These are phyloP conservation scores for Julus scandinavius DNA, from an alignment of 2,888 invertebrate species.

Conservation along the genomic window DNA sequence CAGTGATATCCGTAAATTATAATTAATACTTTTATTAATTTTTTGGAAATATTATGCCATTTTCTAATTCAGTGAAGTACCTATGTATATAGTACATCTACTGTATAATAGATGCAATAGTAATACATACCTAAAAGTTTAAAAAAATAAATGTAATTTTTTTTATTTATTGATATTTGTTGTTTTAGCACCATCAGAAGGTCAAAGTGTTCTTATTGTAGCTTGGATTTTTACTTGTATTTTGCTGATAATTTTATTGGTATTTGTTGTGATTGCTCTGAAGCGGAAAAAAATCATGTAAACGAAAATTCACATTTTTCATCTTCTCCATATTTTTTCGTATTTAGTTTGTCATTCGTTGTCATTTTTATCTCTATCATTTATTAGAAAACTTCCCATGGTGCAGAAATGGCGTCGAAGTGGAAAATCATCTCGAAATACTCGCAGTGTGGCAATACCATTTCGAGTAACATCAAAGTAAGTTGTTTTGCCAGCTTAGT, in stretches of 20 bases:
- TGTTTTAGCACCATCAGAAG: background rate
- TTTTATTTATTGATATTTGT: background rate
- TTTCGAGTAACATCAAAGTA: conserved; percentile 47
- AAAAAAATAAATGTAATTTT: too few relatives aligned
- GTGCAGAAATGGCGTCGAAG: background rate
- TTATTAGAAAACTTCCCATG: background rate
- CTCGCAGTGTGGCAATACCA: background rate
- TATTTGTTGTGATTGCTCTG: background rate
- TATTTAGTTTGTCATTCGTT: background rate
- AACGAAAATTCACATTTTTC: background rate
- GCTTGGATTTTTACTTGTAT: background rate
- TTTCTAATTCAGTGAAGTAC: too few relatives aligned
- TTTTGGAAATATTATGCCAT: too few relatives aligned
- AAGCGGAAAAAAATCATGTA: conserved; percentile 38
- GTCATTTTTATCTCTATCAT: background rate
- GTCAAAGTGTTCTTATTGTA: background rate
- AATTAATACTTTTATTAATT: too few relatives aligned
- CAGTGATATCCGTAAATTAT: too few relatives aligned
- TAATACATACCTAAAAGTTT: too few relatives aligned
- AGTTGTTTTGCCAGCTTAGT: background rate
- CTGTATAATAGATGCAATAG: too few relatives aligned
- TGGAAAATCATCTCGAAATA: background rate
- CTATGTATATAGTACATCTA: too few relatives aligned
- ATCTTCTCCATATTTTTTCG: background rate
- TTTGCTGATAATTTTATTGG: background rate